Conservation (phyloP, 1,140 invertebrate species). For the Zaprionus lachaisei region DNA sequence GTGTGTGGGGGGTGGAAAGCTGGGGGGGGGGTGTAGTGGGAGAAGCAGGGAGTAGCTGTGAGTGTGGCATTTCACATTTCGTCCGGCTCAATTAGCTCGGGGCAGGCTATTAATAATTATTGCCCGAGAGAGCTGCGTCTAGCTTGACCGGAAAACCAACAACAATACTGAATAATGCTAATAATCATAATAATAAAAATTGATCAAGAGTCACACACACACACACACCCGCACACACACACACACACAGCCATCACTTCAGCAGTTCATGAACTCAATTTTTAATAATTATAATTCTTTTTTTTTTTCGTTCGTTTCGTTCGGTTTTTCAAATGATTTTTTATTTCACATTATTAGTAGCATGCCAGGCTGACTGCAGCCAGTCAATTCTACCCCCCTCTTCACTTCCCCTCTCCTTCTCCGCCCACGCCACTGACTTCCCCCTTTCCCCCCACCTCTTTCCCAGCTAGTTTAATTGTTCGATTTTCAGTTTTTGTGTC, state of each 20-base stretch:
- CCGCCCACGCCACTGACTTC: constrained; percentile 23
- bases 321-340: constrained; percentile 68
- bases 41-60: too few species aligned
- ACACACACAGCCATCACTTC: neutral
- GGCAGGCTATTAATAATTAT: constrained; percentile 72
- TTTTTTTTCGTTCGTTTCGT: constrained; percentile 8
- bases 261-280: constrained; percentile 80
- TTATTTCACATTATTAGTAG: constrained; percentile 77
- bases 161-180: constrained; percentile 42
- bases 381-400: constrained; percentile 3
- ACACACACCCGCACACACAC: neutral
- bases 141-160: constrained; percentile 65
- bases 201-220: constrained; percentile 69
- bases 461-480: constrained; percentile 68
- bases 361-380: constrained; percentile 43
- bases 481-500: constrained; percentile 77
- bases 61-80: neutral
- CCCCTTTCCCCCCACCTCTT: too few species aligned
- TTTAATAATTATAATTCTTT: constrained; percentile 76
- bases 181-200: constrained; percentile 79
- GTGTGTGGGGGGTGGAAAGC: neutral
- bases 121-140: constrained; percentile 18
- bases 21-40: neutral
- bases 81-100: constrained; percentile 66
- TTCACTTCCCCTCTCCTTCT: constrained; percentile 3